Percentiles rank a stretch among this genome's conserved stretches.
These are phyloP conservation scores for Geophilus truncorum DNA, from an alignment of 2,888 invertebrate genomes.

Conservation along the genomic window DNA sequence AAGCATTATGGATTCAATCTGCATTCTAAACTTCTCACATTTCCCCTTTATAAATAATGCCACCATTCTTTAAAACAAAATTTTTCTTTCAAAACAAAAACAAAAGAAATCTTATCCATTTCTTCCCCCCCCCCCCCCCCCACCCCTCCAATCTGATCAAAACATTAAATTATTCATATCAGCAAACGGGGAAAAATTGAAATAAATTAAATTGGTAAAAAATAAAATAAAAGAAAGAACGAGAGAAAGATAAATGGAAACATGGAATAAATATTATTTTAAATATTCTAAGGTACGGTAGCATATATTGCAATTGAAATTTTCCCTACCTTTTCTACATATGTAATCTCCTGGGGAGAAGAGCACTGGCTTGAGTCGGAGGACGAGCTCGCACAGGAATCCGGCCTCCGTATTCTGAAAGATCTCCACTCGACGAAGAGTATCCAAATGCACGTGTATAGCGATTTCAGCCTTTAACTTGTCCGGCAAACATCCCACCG, in stretches of 20 bases:
- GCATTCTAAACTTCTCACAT: not conserved
- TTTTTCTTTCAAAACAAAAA: not conserved
- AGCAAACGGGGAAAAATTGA: too few species aligned
- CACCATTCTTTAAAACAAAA: not conserved
- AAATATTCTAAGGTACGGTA: not conserved
- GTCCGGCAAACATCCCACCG: constrained; percentile 90
- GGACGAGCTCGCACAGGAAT: constrained; percentile 93
- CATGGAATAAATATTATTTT: not conserved
- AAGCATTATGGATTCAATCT: not conserved
- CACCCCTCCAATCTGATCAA: too few species aligned
- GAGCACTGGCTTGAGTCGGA: constrained; percentile 87
- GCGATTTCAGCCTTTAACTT: constrained; percentile 98
- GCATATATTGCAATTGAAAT: not conserved
- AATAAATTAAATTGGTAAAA: too few species aligned
- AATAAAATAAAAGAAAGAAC: not conserved
- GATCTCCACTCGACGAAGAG: constrained; percentile 94
- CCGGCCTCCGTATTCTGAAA: constrained; percentile 99
- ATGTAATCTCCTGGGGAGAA: constrained; percentile 99
- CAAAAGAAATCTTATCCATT: not conserved
- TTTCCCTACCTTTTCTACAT: constrained; percentile 87
- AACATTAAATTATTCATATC: too few species aligned
- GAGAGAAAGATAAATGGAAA: too few species aligned
- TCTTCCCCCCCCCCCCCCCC: too few species aligned
- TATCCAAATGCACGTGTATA: constrained; percentile 98
- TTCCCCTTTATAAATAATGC: not conserved